Evolutionary conservation across 2,797 vertebrate species (phyloP).

Genomic region (Epinephelus awoara): DNA sequence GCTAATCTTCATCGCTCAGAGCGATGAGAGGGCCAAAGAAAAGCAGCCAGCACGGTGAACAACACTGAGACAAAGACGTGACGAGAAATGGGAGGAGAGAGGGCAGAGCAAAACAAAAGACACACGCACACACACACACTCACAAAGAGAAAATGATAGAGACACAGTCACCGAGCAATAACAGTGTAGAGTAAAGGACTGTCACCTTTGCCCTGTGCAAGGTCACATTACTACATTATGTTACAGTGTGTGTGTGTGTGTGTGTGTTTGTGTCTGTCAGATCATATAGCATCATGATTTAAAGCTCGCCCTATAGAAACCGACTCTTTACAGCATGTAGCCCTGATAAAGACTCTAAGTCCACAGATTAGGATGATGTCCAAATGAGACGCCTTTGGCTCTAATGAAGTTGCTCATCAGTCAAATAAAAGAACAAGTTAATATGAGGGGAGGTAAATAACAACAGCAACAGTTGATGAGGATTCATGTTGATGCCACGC

Average conservation of each 20-base stretch:
- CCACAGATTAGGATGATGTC: background rate
- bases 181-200: slow-evolving; percentile 21
- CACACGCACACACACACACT: slow-evolving; percentile 7
- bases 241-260: slow-evolving; percentile 21
- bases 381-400: background rate
- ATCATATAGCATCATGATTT: slow-evolving; percentile 8
- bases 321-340: background rate
- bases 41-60: slow-evolving; percentile 56
- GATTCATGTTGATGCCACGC: background rate
- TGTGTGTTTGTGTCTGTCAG: slow-evolving; percentile 11
- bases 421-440: background rate
- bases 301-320: background rate
- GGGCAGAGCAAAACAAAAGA: slow-evolving; percentile 41
- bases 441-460: background rate
- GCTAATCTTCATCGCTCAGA: slow-evolving; percentile 82
- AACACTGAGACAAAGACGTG: slow-evolving; percentile 78
- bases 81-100: slow-evolving; percentile 53
- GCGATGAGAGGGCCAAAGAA: slow-evolving; percentile 73
- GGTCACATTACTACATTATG: slow-evolving; percentile 31
- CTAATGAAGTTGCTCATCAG: background rate
- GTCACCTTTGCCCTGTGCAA: slow-evolving; percentile 45
- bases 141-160: slow-evolving; percentile 36
- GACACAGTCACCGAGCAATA: slow-evolving; percentile 38
- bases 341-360: background rate
- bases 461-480: background rate